Evolutionary conservation across 2,113 vertebrate species (phyloP).

Genomic region (Carassius carassius): DNA sequence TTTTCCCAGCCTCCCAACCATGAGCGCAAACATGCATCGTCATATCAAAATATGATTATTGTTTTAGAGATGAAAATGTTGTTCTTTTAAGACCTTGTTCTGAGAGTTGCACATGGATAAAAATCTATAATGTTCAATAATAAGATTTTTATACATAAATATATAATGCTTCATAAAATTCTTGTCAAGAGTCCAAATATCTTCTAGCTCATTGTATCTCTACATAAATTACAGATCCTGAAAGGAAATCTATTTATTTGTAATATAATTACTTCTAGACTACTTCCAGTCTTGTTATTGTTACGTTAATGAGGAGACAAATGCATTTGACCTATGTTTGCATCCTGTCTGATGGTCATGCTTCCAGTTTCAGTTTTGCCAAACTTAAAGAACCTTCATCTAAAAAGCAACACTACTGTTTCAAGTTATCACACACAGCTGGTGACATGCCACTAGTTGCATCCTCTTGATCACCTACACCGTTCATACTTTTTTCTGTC

Average conservation of each 20-base stretch:
- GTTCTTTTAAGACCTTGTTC: background rate
- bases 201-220: background rate
- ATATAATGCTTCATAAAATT: background rate
- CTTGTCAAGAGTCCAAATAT: background rate
- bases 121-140: background rate
- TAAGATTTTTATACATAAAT: background rate
- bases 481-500: background rate
- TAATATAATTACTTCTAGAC: background rate
- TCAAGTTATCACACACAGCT: background rate
- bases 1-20: background rate
- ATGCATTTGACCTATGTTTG: background rate
- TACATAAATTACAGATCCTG: background rate
- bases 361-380: background rate
- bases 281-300: background rate
- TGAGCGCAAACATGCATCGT: background rate
- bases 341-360: background rate
- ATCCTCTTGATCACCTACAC: background rate
- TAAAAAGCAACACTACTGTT: background rate
- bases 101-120: background rate
- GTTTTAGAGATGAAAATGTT: background rate
- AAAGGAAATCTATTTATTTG: background rate
- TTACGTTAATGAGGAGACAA: background rate
- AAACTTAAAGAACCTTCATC: constrained; percentile 31
- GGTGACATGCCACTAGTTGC: background rate
- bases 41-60: background rate